Conservation (phyloP, 2,888 invertebrate species). For the Ormyrus nitidulus region DNA sequence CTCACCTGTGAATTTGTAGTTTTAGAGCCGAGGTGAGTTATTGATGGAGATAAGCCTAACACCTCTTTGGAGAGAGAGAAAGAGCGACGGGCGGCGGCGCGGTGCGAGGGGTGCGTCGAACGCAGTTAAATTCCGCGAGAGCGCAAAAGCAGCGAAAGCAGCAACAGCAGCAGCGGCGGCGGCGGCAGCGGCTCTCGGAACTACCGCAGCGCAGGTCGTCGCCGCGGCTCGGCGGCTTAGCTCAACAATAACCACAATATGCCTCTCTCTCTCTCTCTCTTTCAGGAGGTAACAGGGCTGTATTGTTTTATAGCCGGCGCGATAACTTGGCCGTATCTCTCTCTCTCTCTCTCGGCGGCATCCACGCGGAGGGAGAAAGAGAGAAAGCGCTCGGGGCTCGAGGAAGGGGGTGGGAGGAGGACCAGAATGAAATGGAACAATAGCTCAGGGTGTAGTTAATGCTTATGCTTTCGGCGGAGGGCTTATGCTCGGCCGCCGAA, state of each 20-base stretch:
- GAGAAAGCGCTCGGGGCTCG: too few species aligned
- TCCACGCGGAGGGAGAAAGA: too few species aligned
- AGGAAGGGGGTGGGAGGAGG: not conserved
- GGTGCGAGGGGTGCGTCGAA: conserved; percentile 13
- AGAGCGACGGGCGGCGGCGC: not conserved
- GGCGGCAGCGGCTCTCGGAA: conserved; percentile 24
- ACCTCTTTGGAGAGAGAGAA: not conserved
- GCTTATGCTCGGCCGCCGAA: conserved; percentile 12
- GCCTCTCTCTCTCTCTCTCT: conserved; percentile 61
- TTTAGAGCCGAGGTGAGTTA: conserved; percentile 47
- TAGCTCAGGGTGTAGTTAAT: conserved; percentile 71
- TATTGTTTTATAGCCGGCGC: conserved; percentile 72
- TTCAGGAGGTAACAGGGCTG: conserved; percentile 61
- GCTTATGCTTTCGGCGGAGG: conserved; percentile 60
- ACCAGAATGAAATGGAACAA: conserved; percentile 68
- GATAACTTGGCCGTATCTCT: conserved; percentile 65
- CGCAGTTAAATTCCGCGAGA: conserved; percentile 44
- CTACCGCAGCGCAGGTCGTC: conserved; percentile 55
- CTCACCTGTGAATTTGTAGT: conserved; percentile 41
- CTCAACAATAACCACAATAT: conserved; percentile 71
- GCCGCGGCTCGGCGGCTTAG: conserved; percentile 54
- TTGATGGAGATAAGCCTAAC: conserved; percentile 48
- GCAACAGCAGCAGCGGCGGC: too few species aligned
- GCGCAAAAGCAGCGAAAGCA: conserved; percentile 39
- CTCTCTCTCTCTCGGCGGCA: conserved; percentile 31